phyloP scores from a whole-genome alignment of 2,797 vertebrate species.

The Luscinia luscinia region DNA sequence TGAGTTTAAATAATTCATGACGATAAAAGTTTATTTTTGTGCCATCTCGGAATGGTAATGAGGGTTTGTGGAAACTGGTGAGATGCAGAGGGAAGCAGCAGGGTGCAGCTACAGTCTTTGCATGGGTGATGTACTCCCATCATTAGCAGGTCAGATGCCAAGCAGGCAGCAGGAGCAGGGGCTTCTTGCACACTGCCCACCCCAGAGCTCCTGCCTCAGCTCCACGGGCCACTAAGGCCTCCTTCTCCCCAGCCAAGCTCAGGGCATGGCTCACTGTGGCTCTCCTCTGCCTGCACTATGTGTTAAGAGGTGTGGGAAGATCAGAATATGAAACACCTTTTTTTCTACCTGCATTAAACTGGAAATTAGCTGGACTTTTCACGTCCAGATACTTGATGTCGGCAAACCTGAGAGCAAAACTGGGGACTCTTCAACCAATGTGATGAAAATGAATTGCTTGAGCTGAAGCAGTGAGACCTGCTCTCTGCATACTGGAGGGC shows the following conservation, averaged over 20 bases:
- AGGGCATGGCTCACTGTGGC: background rate
- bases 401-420: background rate
- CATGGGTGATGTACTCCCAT: background rate
- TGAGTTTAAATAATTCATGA: slow-evolving; percentile 58
- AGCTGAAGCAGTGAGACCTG: background rate
- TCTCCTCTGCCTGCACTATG: background rate
- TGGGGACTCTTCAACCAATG: background rate
- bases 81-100: background rate
- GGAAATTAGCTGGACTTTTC: background rate
- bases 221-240: rapidly evolving
- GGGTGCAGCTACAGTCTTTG: slow-evolving; percentile 19
- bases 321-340: background rate
- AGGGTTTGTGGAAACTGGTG: background rate
- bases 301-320: background rate
- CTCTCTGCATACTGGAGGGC: background rate
- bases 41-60: slow-evolving; percentile 7
- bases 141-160: background rate
- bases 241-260: background rate
- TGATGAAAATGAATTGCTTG: background rate
- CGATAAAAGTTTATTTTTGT: slow-evolving; percentile 24
- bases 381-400: background rate
- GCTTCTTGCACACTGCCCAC: background rate
- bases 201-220: background rate
- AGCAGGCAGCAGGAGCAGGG: background rate
- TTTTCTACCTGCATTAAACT: background rate